Percentiles rank a stretch among this genome's conserved stretches.
phyloP scores from a whole-genome alignment of 2,797 vertebrate genomes.

The Adelosebastes latens region DNA sequence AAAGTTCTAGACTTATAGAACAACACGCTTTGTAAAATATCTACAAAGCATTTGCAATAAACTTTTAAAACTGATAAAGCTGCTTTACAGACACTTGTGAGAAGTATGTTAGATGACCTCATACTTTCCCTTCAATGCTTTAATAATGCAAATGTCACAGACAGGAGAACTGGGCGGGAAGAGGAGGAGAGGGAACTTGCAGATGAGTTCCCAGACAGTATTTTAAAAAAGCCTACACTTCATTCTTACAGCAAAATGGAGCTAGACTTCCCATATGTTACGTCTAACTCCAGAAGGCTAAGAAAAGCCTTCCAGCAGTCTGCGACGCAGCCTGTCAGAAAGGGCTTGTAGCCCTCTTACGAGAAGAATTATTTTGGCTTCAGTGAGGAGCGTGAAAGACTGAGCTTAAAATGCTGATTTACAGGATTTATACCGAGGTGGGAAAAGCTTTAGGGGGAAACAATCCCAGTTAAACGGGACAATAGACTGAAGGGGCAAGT shows the following conservation, averaged over 20 bases:
- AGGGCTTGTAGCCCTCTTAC: not conserved
- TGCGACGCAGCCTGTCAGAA: not conserved
- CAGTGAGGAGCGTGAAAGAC: conserved; percentile 2
- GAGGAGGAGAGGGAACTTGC: not conserved
- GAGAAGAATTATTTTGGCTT: conserved; percentile 11
- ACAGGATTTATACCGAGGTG: not conserved
- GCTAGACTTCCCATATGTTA: not conserved
- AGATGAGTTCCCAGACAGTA: not conserved
- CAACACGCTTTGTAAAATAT: not conserved
- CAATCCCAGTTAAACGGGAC: not conserved
- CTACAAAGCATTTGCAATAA: not conserved
- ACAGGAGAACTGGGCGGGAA: not conserved
- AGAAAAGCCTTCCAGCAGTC: conserved; percentile 9
- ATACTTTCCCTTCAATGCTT: not conserved
- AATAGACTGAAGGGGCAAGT: not conserved
- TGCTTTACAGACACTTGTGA: not conserved
- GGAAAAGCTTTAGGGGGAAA: not conserved
- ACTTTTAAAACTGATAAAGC: not conserved
- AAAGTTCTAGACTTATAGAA: not conserved
- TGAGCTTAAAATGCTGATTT: conserved; percentile 16
- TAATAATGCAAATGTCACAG: conserved; percentile 24
- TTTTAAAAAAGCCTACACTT: conserved; percentile 1
- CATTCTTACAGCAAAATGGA: conserved; percentile 16
- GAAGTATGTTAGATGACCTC: not conserved
- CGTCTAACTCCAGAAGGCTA: not conserved